A percentile compares a stretch with the other conserved stretches of the same genome.
Conservation (phyloP, 64 coral and sea anemone species). For the Orbicella faveolata region DNA sequence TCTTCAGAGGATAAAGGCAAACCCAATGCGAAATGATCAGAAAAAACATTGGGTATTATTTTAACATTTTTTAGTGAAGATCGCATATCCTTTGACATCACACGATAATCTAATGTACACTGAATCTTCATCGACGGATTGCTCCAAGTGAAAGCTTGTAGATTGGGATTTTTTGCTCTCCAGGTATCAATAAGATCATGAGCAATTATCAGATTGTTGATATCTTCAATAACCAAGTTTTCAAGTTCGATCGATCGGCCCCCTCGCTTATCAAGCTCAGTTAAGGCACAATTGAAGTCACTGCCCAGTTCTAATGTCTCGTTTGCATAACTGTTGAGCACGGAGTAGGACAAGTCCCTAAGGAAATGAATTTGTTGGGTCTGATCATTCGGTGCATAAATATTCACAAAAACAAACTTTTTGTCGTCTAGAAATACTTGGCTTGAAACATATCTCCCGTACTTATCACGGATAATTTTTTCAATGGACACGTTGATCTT, state of each 20-base stretch:
- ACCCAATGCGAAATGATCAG: not conserved
- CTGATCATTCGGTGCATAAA: not conserved
- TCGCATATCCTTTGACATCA: not conserved
- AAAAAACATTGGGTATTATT: not conserved
- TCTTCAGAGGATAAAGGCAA: not conserved
- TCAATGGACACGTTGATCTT: not conserved
- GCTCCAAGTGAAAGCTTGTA: not conserved
- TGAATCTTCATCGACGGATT: not conserved
- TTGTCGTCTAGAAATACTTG: not conserved
- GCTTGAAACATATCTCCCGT: not conserved
- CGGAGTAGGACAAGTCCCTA: not conserved
- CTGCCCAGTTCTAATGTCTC: not conserved
- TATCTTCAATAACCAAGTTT: not conserved
- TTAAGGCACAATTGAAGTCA: not conserved
- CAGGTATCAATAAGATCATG: not conserved
- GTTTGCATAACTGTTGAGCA: not conserved
- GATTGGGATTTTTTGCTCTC: not conserved
- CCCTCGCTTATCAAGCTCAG: not conserved
- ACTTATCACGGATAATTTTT: not conserved
- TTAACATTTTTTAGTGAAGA: not conserved
- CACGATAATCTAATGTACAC: not conserved
- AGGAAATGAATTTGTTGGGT: not conserved
- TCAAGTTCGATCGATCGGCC: not conserved
- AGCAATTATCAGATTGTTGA: not conserved
- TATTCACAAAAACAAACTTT: not conserved